Conservation (phyloP, 2,797 vertebrate species). For the Amphiprion clarkii region DNA sequence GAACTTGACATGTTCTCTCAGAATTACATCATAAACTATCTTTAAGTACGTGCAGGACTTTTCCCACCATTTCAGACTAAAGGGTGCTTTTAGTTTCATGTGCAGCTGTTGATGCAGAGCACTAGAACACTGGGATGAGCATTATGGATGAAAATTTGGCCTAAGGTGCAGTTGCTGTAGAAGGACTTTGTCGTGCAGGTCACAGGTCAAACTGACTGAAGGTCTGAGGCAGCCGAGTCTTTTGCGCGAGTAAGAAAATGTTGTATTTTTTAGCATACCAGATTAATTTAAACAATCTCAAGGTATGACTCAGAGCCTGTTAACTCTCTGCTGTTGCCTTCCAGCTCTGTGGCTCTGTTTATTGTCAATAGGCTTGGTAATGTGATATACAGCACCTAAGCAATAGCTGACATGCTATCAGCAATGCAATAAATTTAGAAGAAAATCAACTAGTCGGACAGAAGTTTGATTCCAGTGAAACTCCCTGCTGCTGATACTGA, state of each 20-base stretch:
- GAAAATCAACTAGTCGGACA: slow-evolving; percentile 67
- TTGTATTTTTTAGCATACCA: slow-evolving; percentile 44
- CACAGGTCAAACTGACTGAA: slow-evolving; percentile 66
- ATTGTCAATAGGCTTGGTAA: slow-evolving; percentile 68
- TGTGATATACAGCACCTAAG: slow-evolving; percentile 70
- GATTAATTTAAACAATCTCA: slow-evolving; percentile 54
- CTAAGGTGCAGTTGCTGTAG: slow-evolving; percentile 31
- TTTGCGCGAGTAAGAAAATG: slow-evolving; percentile 57
- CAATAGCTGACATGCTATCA: slow-evolving; percentile 74
- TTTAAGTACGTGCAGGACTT: slow-evolving; percentile 31
- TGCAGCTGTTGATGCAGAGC: slow-evolving; percentile 36
- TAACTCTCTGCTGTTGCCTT: slow-evolving; percentile 47
- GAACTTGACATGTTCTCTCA: slow-evolving; percentile 44
- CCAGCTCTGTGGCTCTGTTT: slow-evolving; percentile 60
- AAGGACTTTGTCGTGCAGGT: slow-evolving; percentile 50
- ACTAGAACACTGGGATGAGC: slow-evolving; percentile 44
- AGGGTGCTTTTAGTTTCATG: slow-evolving; percentile 38
- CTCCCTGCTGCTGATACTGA: slow-evolving; percentile 48
- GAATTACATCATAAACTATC: slow-evolving; percentile 56
- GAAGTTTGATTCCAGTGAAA: slow-evolving; percentile 64
- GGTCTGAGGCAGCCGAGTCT: slow-evolving; percentile 49
- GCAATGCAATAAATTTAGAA: slow-evolving; percentile 68
- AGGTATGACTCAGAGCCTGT: slow-evolving; percentile 57
- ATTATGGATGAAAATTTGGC: slow-evolving; percentile 40
- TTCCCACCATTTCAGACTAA: slow-evolving; percentile 41